Conservation (phyloP, 30 jellyfish, hydroid and myxozoan species). For the Hydractinia symbiolongicarpus region DNA sequence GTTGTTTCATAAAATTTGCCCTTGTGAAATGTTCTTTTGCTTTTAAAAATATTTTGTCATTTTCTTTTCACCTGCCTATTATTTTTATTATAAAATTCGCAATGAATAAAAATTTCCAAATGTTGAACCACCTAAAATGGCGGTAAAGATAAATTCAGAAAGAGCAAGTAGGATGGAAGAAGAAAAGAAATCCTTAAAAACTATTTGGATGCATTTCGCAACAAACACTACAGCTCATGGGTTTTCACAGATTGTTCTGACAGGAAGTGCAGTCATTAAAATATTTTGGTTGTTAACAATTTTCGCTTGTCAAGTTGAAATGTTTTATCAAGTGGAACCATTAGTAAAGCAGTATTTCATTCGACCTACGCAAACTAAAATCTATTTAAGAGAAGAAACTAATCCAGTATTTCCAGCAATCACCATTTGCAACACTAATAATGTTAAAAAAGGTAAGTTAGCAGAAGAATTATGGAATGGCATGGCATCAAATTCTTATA, state of each 20-base stretch:
- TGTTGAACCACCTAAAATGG: too few species aligned
- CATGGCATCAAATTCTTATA: too few species aligned
- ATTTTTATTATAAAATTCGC: too few species aligned
- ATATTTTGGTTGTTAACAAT: slow-evolving; percentile 7
- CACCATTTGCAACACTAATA: slow-evolving; percentile 15
- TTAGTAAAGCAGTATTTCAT: neutral
- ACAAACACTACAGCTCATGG: slow-evolving; percentile 23
- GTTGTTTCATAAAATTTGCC: too few species aligned
- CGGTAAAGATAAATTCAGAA: too few species aligned
- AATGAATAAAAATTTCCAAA: too few species aligned
- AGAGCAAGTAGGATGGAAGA: too few species aligned
- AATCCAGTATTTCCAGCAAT: neutral
- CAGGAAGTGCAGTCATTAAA: neutral
- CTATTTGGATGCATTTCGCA: neutral
- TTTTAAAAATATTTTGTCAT: too few species aligned
- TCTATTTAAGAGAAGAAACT: neutral
- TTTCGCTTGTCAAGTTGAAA: neutral
- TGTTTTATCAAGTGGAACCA: slow-evolving; percentile 6
- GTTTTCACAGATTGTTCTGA: neutral
- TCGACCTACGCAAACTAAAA: slow-evolving; percentile 2
- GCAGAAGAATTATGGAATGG: neutral
- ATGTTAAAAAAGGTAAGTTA: neutral
- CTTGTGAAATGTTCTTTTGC: too few species aligned
- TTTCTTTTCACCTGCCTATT: too few species aligned
- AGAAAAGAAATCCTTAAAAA: neutral